Conservation (phyloP, 2,888 invertebrate genomes). For the Invenusta paracnida region DNA sequence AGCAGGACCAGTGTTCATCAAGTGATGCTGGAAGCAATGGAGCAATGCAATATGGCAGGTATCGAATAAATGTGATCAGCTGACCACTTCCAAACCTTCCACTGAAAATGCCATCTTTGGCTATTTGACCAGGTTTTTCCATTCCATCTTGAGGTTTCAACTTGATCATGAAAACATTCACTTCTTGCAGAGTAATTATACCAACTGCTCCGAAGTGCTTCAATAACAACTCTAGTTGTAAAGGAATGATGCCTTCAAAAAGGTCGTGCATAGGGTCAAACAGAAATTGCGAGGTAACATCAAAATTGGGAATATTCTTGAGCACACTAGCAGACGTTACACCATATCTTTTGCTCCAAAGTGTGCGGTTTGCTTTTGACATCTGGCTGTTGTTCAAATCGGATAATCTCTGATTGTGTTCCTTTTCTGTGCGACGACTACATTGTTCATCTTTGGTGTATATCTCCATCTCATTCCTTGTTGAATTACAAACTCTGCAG, state of each 20-base stretch:
- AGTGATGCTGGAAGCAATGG: background rate
- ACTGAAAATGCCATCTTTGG: background rate
- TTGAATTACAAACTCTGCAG: background rate
- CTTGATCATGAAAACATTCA: background rate
- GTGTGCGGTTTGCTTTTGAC: background rate
- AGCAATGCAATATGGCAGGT: background rate
- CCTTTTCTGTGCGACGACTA: background rate
- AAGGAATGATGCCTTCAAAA: background rate
- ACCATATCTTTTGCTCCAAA: background rate
- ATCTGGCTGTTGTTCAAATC: background rate
- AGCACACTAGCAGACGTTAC: background rate
- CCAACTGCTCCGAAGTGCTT: background rate
- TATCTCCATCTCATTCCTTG: background rate
- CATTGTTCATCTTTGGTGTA: background rate
- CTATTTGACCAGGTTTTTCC: background rate
- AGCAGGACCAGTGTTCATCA: background rate
- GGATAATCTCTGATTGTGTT: background rate
- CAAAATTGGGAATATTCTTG: background rate
- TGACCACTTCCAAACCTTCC: conserved; percentile 1
- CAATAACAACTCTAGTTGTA: background rate
- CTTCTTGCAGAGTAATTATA: background rate
- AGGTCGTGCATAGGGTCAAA: conserved; percentile 18
- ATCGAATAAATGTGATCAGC: background rate
- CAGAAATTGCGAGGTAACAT: background rate
- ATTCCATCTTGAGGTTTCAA: background rate